Conservation (phyloP, 2,888 invertebrate genomes). For the Ligdia adustata region DNA sequence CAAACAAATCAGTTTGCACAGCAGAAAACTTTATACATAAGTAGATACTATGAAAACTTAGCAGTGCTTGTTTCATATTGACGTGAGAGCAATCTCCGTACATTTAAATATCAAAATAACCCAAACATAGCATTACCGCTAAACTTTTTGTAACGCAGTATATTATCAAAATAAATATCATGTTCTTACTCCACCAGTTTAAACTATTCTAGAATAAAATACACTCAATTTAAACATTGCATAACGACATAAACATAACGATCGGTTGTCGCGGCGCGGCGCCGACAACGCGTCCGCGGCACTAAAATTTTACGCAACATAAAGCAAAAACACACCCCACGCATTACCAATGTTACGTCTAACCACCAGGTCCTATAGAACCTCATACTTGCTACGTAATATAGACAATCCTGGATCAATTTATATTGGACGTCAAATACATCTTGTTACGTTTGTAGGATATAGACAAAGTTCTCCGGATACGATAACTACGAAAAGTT, state of each 20-base stretch:
- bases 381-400: conserved; percentile 36
- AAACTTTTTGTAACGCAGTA: too few species aligned
- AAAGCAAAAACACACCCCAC: conserved; percentile 83
- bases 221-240: too few species aligned
- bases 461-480: conserved; percentile 70
- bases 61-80: too few species aligned
- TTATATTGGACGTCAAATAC: conserved; percentile 60
- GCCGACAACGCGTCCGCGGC: conserved; percentile 61
- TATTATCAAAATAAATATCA: too few species aligned
- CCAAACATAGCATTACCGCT: too few species aligned
- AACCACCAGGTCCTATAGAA: conserved; percentile 59
- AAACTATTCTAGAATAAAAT: too few species aligned
- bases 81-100: too few species aligned
- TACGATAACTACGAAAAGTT: conserved; percentile 71
- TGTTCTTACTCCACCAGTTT: too few species aligned
- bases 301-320: conserved; percentile 83
- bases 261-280: conserved; percentile 39
- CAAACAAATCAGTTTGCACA: too few species aligned
- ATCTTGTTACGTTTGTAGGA: conserved; percentile 75
- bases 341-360: conserved; percentile 69
- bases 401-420: conserved; percentile 38
- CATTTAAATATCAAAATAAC: neutral
- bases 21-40: too few species aligned
- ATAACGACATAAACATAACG: conserved; percentile 31
- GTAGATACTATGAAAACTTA: too few species aligned